Evolutionary conservation across 2,888 invertebrate species (phyloP), one percentile per base, ranked within the genome.

Genomic region (Cylloceria caligata): DNA sequence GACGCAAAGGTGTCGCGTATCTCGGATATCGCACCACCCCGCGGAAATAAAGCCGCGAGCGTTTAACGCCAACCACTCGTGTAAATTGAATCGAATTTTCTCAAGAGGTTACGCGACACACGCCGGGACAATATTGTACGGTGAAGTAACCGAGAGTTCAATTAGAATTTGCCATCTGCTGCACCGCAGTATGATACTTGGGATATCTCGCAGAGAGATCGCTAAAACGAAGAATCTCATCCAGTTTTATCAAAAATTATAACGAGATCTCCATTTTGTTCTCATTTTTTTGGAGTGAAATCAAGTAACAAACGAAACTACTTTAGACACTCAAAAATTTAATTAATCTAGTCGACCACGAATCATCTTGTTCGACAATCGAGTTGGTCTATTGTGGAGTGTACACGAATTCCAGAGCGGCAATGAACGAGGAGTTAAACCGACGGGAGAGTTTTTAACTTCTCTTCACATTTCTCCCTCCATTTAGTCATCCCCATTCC

Each of bases 71-170:
- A 69, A 65, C 75, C 67, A 75, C 75, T 79, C 67, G 55, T 21
- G 52, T 71, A 82, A 82, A 82, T 79, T 79, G 71, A 82, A 82
- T 82, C 75, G 82, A 75, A 82, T 82, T 75, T 82, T 79, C 82
- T 82, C 75, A 34, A 49, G 71, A 36, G 82, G 60, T 72, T 75
- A 82, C 71, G 75, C 75, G 71, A 74, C 69, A 73, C 82, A n/a
- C n/a, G 80, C 64, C 55, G 49, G 62, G 68, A 64, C 60, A 76
- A 30, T 81, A 79, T 79, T 64, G 69, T 65, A 45, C 42, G 79
- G 74, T 71, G 79, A 79, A 7, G 34, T 34, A 16, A 57, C 57
- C n/a, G 16, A 16, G 16, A 34, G 16, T 30, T 30, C n/a, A 1
- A 30, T 57, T n/a, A 30, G 7, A 30, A n/a, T n/a, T n/a, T 30